A percentile compares a stretch with the other conserved stretches of the same genome.
Conservation (phyloP, 1,140 invertebrate species). For the Conus betulinus region DNA sequence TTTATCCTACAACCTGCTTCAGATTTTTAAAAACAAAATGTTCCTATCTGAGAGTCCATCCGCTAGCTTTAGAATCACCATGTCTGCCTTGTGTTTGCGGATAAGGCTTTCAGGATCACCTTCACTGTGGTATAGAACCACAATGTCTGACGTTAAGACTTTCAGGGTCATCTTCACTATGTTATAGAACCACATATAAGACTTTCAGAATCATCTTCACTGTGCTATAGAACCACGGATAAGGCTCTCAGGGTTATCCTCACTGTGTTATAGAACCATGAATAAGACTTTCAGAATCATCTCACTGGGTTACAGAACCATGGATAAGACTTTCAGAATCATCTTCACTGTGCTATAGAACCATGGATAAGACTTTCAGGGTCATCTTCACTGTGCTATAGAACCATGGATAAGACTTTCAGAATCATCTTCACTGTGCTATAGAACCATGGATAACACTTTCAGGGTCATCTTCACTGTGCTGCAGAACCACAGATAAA, state of each 20-base stretch:
- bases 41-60: no score
- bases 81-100: conserved; percentile 79
- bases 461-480: conserved; percentile 87
- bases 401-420: no score
- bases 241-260: conserved; percentile 86
- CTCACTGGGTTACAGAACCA: conserved; percentile 82
- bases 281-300: conserved; percentile 88
- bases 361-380: conserved; percentile 86
- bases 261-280: conserved; percentile 81
- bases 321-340: conserved; percentile 88
- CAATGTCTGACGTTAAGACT: conserved; percentile 77
- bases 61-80: conserved; percentile 49
- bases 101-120: conserved; percentile 88
- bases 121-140: conserved; percentile 80
- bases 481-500: conserved; percentile 75
- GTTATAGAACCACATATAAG: conserved; percentile 74
- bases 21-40: no score
- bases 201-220: conserved; percentile 81
- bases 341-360: conserved; percentile 83
- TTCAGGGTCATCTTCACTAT: conserved; percentile 85
- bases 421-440: conserved; percentile 85
- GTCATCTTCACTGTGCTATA: conserved; percentile 90
- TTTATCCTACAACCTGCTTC: no score
- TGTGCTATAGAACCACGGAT: no score
- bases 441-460: conserved; percentile 84